Evolutionary conservation across 1,140 invertebrate species (phyloP), one percentile per base, ranked within the genome.

Genomic region (Heliconius hewitsoni): DNA sequence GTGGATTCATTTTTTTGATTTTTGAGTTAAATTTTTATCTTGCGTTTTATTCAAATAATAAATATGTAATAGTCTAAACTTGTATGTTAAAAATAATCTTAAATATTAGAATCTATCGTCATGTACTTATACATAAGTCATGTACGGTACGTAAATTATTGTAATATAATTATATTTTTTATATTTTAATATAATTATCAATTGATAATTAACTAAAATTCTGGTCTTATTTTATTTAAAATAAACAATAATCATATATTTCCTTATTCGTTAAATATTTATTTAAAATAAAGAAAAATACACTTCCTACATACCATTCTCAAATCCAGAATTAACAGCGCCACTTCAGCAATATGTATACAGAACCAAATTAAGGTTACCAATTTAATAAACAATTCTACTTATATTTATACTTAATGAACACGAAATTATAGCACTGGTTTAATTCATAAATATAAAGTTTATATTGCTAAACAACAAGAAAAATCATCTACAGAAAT

Each of bases 401-500:
- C 27, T 30, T 66, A n/a, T 30, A 66, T 66, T 66, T n/a, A 30
- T 30, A 52, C 3, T 30, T 66, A 30, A 66, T 39, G 19, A 46
- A 76, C n/a, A 76, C 60, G 27, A 42, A 34, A 37, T 70, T 27
- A 50, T 42, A 71, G 42, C 39, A 76, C 39, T 70, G 19, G 27
- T 76, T 76, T 76, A 42, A 76, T 70, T 76, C 60, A 76, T 71
- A 76, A 76, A 42, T 30, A 76, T 30, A 23, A 42, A 3, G 27
- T 30, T 19, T 42, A 60, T 19, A 30, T 27, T 70, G 8, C 11
- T 71, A 76, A 76, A 66, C 39, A 30, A 50, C 46, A 39, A 18
- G 27, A 19, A 71, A 70, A 75, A 34, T 16, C 27, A 16, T 66
- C n/a, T 23, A 27, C 13, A 30, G 27, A 66, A 66, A 66, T 23